Evolutionary conservation across 2,113 vertebrate genomes (phyloP).

Genomic region (Anhinga anhinga): DNA sequence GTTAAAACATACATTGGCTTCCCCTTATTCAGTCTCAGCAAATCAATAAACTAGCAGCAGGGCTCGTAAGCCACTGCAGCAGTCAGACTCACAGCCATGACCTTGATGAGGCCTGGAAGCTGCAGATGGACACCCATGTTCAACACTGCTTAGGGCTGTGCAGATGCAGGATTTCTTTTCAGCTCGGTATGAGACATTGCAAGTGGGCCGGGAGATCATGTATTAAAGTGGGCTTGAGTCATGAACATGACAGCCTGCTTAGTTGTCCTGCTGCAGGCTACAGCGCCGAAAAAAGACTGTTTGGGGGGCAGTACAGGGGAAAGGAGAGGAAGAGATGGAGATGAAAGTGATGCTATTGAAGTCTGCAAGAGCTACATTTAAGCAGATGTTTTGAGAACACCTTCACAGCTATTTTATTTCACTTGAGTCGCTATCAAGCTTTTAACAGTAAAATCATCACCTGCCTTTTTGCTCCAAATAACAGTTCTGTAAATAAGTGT

Average conservation of each 20-base stretch:
- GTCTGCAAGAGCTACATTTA: neutral
- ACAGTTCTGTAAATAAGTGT: neutral
- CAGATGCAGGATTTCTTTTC: neutral
- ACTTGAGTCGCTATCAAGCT: neutral
- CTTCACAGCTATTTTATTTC: neutral
- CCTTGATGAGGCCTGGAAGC: rapidly evolving
- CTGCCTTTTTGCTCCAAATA: neutral
- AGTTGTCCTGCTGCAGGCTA: neutral
- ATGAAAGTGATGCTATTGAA: neutral
- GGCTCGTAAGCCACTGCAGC: neutral
- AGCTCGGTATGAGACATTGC: neutral
- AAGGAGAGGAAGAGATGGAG: neutral
- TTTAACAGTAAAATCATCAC: neutral
- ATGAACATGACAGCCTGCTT: neutral
- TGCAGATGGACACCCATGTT: neutral
- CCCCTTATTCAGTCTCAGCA: neutral
- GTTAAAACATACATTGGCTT: neutral
- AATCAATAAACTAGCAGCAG: neutral
- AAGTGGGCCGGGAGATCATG: neutral
- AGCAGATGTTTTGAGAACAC: neutral
- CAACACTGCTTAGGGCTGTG: neutral
- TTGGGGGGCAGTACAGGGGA: neutral
- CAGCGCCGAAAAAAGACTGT: neutral
- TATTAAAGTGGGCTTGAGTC: neutral
- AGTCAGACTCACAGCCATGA: neutral